phyloP scores from a whole-genome alignment of 2,888 invertebrate species.

The Nemapogon koenigi region DNA sequence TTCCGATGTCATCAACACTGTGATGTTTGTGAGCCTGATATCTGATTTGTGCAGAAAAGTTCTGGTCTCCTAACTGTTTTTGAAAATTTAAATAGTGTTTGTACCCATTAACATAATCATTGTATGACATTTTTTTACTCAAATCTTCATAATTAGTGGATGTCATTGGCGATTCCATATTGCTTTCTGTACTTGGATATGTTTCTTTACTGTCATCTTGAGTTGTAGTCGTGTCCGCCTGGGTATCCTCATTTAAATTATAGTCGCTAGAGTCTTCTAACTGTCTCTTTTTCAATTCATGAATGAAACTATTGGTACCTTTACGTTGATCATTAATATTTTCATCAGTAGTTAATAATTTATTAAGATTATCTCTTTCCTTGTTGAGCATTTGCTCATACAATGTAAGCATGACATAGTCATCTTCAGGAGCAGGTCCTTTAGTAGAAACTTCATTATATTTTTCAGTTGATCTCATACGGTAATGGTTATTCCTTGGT shows the following conservation, averaged over 20 bases:
- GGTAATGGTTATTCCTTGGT: too few relatives aligned
- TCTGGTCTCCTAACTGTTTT: conserved; percentile 29
- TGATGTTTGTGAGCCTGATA: conserved; percentile 52
- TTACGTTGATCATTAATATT: background rate
- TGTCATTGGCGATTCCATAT: conserved; percentile 1
- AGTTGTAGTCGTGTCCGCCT: conserved; percentile 19
- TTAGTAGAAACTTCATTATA: background rate
- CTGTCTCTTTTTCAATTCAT: too few relatives aligned
- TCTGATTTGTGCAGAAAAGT: conserved; percentile 37
- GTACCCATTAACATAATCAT: conserved; percentile 44
- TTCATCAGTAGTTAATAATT: conserved; percentile 20
- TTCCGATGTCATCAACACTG: conserved; percentile 50
- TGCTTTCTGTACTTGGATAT: conserved; percentile 15
- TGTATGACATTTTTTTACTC: conserved; percentile 35
- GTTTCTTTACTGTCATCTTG: conserved; percentile 19
- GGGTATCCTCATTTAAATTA: too few relatives aligned
- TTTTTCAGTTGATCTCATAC: too few relatives aligned
- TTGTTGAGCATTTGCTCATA: conserved; percentile 33
- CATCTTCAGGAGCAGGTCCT: conserved; percentile 22
- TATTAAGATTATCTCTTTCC: conserved; percentile 27
- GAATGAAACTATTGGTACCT: background rate
- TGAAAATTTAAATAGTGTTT: conserved; percentile 45
- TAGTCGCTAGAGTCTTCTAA: too few relatives aligned
- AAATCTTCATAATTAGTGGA: conserved; percentile 21
- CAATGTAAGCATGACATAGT: conserved; percentile 29